phyloP scores from a whole-genome alignment of 2,797 vertebrate species.

The Manis javanica region DNA sequence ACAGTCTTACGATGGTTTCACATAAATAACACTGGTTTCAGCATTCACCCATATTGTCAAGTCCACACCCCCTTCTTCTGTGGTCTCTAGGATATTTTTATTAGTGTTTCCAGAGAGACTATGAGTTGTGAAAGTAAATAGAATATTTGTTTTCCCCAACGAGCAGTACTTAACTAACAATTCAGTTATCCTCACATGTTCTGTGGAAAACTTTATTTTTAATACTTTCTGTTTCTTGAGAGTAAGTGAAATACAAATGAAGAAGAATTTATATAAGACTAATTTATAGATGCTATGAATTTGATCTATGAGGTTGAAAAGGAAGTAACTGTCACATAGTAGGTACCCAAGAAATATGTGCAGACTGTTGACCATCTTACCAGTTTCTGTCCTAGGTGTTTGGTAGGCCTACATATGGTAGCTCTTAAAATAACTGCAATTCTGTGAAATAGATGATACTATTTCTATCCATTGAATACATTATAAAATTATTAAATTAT shows the following conservation, averaged over 20 bases:
- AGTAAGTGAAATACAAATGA: neutral
- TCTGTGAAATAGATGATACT: neutral
- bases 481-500: neutral
- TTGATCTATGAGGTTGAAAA: neutral
- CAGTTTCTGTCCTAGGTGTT: neutral
- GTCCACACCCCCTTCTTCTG: no score
- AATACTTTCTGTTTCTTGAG: neutral
- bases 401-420: neutral
- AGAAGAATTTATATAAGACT: neutral
- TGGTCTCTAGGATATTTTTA: neutral
- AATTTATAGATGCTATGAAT: neutral
- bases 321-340: neutral
- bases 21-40: no score
- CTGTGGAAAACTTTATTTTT: conserved; percentile 6
- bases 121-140: conserved; percentile 6
- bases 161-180: neutral
- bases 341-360: neutral
- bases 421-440: neutral
- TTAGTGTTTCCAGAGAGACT: neutral
- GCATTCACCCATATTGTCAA: no score
- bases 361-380: neutral
- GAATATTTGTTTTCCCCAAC: neutral
- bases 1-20: no score
- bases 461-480: neutral
- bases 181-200: conserved; percentile 16